Conservation (phyloP, 92 coral and sea anemone genomes). For the Umimayanthus kanabou region DNA sequence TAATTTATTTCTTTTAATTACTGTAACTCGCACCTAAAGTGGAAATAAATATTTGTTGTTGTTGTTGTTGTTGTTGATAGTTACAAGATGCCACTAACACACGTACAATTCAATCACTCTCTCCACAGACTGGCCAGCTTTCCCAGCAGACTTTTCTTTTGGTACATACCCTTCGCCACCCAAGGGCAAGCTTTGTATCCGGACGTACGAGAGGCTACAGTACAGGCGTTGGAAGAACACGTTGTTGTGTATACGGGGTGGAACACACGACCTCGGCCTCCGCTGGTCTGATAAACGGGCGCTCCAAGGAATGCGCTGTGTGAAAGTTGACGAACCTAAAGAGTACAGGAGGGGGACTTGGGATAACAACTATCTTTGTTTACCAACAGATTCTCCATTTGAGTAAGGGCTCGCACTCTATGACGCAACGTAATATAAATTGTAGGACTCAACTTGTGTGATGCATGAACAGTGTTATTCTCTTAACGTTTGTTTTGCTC, state of each 20-base stretch:
- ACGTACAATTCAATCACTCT: background rate
- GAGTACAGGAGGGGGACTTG: constrained; percentile 38
- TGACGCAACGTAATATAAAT: no score
- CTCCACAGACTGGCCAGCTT: constrained; percentile 45
- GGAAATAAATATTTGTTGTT: no score
- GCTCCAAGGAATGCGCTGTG: constrained; percentile 53
- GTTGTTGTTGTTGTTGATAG: no score
- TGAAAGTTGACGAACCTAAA: constrained; percentile 42
- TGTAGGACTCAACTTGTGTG: background rate
- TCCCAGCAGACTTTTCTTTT: constrained; percentile 55
- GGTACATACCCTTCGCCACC: background rate
- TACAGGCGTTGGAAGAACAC: constrained; percentile 17
- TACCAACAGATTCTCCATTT: constrained; percentile 52
- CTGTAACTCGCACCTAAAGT: no score
- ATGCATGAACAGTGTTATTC: no score
- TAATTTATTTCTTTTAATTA: no score
- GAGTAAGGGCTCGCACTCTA: constrained; percentile 20
- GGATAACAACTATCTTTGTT: constrained; percentile 56
- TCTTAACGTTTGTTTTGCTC: no score
- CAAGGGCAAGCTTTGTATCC: constrained; percentile 1
- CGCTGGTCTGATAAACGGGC: constrained; percentile 70
- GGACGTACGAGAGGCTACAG: constrained; percentile 42
- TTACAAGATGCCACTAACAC: background rate
- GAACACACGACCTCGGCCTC: constrained; percentile 40
- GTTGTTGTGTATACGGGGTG: constrained; percentile 35